Percentiles rank a stretch among this genome's conserved stretches.
Conservation (phyloP, 2,797 vertebrate species). For the Trematomus bernacchii region DNA sequence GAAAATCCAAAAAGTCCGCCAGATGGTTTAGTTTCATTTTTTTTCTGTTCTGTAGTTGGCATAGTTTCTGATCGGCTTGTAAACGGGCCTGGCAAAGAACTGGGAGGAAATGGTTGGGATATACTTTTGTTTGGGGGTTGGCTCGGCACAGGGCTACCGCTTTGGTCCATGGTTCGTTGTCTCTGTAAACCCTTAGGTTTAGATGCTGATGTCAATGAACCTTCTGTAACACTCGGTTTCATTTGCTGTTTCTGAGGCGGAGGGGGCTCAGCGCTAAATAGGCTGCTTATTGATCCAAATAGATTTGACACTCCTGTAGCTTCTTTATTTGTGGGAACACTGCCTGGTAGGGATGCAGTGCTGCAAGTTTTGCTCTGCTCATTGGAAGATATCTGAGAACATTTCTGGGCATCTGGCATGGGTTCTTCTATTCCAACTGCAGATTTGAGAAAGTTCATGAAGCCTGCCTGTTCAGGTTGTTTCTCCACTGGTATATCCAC, state of each 20-base stretch:
- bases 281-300: conserved; percentile 89
- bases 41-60: conserved; percentile 62
- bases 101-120: conserved; percentile 66
- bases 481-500: conserved; percentile 65
- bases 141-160: conserved; percentile 39
- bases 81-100: conserved; percentile 41
- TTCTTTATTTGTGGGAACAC: conserved; percentile 80
- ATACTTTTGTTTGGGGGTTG: conserved; percentile 66
- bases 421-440: conserved; percentile 85
- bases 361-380: conserved; percentile 64
- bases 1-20: conserved; percentile 87
- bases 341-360: conserved; percentile 56
- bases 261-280: conserved; percentile 87
- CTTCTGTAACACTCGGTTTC: conserved; percentile 66
- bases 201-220: conserved; percentile 59
- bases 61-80: conserved; percentile 64
- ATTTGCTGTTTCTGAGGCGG: conserved; percentile 68
- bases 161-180: conserved; percentile 75
- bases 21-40: conserved; percentile 80
- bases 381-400: conserved; percentile 48
- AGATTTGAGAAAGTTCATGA: conserved; percentile 91
- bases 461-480: conserved; percentile 81
- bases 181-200: conserved; percentile 75
- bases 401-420: conserved; percentile 64
- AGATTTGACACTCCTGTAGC: conserved; percentile 84